phyloP scores from a whole-genome alignment of 37 sponge, comb jelly and placozoan species.

The Mnemiopsis leidyi region DNA sequence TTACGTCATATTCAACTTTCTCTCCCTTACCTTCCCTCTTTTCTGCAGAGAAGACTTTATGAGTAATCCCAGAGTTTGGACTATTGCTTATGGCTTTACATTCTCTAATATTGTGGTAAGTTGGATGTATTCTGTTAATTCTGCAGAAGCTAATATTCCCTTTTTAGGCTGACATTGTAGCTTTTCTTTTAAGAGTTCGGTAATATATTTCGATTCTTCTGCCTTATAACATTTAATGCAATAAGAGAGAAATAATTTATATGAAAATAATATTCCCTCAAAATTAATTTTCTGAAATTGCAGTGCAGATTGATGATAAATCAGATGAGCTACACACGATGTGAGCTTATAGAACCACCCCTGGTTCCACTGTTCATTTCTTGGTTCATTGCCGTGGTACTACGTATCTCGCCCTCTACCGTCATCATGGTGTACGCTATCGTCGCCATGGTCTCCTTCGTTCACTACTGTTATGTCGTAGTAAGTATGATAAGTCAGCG shows the following conservation, averaged over 20 bases:
- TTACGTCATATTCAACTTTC: constrained; percentile 31
- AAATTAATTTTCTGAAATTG: not conserved
- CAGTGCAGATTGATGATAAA: constrained; percentile 60
- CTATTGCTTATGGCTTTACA: constrained; percentile 46
- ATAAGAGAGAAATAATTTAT: too few species aligned
- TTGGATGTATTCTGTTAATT: too few species aligned
- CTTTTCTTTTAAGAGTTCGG: too few species aligned
- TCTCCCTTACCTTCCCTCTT: not conserved
- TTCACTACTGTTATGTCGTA: constrained; percentile 14
- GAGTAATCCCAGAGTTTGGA: constrained; percentile 44
- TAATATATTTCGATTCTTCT: too few species aligned
- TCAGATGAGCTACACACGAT: constrained; percentile 40
- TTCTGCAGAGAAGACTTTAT: not conserved
- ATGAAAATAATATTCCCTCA: not conserved
- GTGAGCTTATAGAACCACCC: constrained; percentile 53
- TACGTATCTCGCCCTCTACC: not conserved
- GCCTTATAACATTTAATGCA: too few species aligned
- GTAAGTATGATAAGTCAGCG: too few species aligned
- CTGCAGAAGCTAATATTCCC: too few species aligned
- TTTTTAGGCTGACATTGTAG: too few species aligned
- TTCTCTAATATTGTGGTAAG: constrained; percentile 55
- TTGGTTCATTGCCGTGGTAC: constrained; percentile 36
- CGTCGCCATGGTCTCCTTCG: constrained; percentile 52
- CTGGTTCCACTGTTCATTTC: not conserved
- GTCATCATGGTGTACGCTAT: constrained; percentile 30